These are phyloP conservation scores for Neopelma chrysocephalum DNA, from an alignment of 2,797 vertebrate species.

Conservation along the genomic window DNA sequence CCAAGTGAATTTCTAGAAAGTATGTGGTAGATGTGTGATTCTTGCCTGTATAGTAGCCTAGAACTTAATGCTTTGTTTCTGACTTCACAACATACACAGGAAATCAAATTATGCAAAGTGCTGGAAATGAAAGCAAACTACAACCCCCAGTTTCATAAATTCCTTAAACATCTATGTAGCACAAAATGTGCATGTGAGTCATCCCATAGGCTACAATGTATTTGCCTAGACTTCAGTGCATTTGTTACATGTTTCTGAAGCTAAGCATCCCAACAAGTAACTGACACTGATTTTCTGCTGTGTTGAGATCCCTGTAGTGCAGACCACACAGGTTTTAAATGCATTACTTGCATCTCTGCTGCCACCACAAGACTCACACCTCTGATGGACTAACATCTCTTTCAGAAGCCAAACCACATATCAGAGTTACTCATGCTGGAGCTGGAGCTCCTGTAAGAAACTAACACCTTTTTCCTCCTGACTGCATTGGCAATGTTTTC, in stretches of 20 bases:
- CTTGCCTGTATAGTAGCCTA: background rate
- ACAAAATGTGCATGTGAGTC: background rate
- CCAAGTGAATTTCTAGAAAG: background rate
- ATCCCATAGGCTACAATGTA: background rate
- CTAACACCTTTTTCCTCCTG: background rate
- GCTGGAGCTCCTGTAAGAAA: background rate
- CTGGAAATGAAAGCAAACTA: background rate
- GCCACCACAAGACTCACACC: background rate
- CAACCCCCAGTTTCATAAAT: background rate
- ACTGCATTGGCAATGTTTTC: rapidly evolving
- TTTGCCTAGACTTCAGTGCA: background rate
- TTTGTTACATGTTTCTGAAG: background rate
- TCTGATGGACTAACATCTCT: background rate
- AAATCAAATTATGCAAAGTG: background rate
- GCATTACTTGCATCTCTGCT: background rate
- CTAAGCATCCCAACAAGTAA: background rate
- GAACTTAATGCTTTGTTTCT: background rate
- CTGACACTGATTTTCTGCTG: background rate
- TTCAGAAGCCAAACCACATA: rapidly evolving
- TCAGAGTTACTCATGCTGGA: background rate
- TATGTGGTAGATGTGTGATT: background rate
- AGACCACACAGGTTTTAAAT: background rate
- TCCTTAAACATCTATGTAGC: background rate
- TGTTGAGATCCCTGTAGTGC: background rate
- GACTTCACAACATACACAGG: background rate